Conservation (phyloP, 1,140 invertebrate species). For the Arion vulgaris region DNA sequence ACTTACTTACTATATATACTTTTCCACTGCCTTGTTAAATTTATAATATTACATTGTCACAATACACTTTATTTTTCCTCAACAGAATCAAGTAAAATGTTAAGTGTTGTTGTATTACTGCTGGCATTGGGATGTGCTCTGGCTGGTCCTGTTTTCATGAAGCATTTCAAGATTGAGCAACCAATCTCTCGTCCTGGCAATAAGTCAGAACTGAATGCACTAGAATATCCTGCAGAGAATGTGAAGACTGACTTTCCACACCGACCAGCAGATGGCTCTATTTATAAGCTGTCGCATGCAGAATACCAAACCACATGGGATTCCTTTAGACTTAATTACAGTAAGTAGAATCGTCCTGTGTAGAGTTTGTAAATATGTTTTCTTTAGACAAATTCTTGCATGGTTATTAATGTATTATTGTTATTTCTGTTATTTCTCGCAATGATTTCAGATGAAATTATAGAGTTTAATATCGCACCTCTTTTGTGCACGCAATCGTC, state of each 20-base stretch:
- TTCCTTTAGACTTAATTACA: slow-evolving; percentile 44
- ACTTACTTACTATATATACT: no score
- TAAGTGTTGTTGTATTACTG: not conserved
- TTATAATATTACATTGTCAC: no score
- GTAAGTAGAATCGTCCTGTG: slow-evolving; percentile 39
- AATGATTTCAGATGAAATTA: no score
- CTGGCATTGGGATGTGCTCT: not conserved
- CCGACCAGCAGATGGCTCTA: not conserved
- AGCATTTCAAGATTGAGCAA: slow-evolving; percentile 29
- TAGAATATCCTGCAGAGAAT: not conserved
- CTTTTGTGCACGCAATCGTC: no score
- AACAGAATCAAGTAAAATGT: not conserved
- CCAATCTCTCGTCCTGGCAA: not conserved
- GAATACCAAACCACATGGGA: slow-evolving; percentile 49
- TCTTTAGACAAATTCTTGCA: no score
- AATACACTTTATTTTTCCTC: no score
- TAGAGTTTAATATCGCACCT: no score
- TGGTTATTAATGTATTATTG: no score
- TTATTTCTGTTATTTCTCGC: no score
- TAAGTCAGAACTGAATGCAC: not conserved
- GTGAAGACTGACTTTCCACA: not conserved
- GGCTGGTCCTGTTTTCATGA: slow-evolving; percentile 25
- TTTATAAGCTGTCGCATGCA: slow-evolving; percentile 38
- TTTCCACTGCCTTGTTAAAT: no score
- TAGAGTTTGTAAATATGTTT: no score